Percentiles rank a stretch among this genome's conserved stretches.
Conservation (phyloP, 2,113 vertebrate species). For the Odocoileus hemionus region DNA sequence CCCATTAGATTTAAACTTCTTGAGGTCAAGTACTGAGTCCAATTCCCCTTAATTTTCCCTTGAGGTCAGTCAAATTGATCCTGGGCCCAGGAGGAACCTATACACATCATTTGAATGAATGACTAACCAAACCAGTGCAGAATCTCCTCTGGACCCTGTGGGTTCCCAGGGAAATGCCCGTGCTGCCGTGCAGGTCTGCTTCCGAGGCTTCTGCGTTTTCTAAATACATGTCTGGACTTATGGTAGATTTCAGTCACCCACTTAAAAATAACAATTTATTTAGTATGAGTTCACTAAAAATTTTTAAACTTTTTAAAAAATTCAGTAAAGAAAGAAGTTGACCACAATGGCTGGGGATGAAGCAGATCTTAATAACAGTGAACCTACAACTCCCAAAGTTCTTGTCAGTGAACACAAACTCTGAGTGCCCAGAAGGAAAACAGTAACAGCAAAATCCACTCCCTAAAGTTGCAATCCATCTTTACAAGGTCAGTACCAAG, state of each 20-base stretch:
- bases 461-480: slow-evolving; percentile 7
- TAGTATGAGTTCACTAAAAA: not conserved
- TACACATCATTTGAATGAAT: not conserved
- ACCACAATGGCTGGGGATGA: not conserved
- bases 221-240: not conserved
- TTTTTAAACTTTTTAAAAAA: not conserved
- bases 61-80: not conserved
- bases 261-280: not conserved
- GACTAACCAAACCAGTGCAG: not conserved
- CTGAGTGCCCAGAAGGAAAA: slow-evolving; percentile 33
- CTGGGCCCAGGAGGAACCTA: not conserved
- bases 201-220: not conserved
- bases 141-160: not conserved
- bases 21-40: not conserved
- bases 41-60: slow-evolving; percentile 16
- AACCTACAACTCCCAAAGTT: slow-evolving; percentile 33
- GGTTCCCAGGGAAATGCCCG: not conserved
- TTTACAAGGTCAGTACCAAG: slow-evolving; percentile 50
- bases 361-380: not conserved
- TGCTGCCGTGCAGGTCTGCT: not conserved
- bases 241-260: not conserved
- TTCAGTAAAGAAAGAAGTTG: slow-evolving; percentile 28
- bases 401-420: not conserved
- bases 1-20: not conserved
- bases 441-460: not conserved